Evolutionary conservation across 1,140 invertebrate species (phyloP).

Genomic region (Drosophila ohnishii): DNA sequence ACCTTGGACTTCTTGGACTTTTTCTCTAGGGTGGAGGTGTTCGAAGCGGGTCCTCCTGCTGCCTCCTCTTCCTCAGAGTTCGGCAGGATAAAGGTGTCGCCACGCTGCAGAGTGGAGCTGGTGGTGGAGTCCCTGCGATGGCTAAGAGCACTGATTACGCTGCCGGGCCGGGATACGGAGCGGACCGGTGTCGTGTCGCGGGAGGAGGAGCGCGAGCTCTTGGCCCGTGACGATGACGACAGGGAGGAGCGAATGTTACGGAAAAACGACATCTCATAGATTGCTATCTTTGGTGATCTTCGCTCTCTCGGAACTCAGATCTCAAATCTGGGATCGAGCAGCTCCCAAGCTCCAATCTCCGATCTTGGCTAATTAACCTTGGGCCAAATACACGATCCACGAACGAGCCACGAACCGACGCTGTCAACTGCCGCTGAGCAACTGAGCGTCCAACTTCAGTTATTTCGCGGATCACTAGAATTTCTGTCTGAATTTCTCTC

Average conservation of each 20-base stretch:
- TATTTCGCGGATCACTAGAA: conserved; percentile 77
- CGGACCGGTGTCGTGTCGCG: conserved; percentile 78
- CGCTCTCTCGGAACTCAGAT: conserved; percentile 15
- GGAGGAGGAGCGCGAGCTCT: conserved; percentile 67
- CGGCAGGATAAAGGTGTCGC: conserved; percentile 75
- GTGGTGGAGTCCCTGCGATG: conserved; percentile 60
- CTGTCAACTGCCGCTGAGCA: conserved; percentile 65
- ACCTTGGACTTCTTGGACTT: conserved; percentile 81
- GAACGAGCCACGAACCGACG: conserved; percentile 39
- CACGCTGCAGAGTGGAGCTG: conserved; percentile 70
- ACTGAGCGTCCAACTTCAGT: conserved; percentile 68
- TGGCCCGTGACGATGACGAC: conserved; percentile 69
- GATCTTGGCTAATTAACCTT: conserved; percentile 37
- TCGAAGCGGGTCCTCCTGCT: conserved; percentile 30
- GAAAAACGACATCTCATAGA: conserved; percentile 75
- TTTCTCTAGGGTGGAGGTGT: conserved; percentile 73
- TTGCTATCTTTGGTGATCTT: conserved; percentile 25
- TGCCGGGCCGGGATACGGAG: conserved; percentile 62
- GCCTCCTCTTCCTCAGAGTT: conserved; percentile 54
- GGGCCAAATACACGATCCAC: conserved; percentile 28
- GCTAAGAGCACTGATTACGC: conserved; percentile 57
- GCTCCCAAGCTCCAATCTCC: conserved; percentile 23
- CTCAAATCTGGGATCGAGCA: conserved; percentile 14
- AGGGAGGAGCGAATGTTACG: conserved; percentile 77
- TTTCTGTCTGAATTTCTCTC: conserved; percentile 38